These are phyloP conservation scores for Heliconius eleuchia DNA, from an alignment of 1,140 invertebrate species.

Conservation along the genomic window DNA sequence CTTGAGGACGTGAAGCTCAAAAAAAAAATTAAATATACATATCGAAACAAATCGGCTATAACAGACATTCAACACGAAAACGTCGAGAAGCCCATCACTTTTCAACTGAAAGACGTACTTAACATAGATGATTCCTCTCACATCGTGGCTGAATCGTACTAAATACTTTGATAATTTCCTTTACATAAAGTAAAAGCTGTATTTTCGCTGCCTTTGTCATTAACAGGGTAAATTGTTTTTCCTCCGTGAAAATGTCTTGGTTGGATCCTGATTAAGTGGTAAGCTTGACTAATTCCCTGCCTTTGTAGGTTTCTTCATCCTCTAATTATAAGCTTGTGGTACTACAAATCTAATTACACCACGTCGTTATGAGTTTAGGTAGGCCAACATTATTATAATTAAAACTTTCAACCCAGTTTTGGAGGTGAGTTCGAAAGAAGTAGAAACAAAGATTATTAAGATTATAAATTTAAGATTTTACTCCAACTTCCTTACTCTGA, in stretches of 20 bases:
- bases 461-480: background rate
- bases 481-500: background rate
- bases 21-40: background rate
- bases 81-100: background rate
- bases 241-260: constrained; percentile 51
- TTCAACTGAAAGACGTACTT: background rate
- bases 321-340: constrained; percentile 46
- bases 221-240: constrained; percentile 64
- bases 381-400: constrained; percentile 22
- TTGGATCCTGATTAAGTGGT: constrained; percentile 60
- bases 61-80: background rate
- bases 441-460: background rate
- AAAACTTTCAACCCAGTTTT: background rate
- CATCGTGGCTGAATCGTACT: constrained; percentile 18
- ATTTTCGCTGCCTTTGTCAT: constrained; percentile 54
- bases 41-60: background rate
- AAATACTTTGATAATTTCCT: constrained; percentile 29
- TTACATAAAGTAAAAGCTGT: constrained; percentile 42
- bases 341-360: constrained; percentile 40
- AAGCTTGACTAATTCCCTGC: constrained; percentile 54
- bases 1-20: background rate
- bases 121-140: constrained; percentile 21
- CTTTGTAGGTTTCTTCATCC: constrained; percentile 44
- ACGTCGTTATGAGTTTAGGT: constrained; percentile 27
- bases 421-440: background rate